phyloP scores from a whole-genome alignment of 2,888 invertebrate species.

The Drosophila conformis region DNA sequence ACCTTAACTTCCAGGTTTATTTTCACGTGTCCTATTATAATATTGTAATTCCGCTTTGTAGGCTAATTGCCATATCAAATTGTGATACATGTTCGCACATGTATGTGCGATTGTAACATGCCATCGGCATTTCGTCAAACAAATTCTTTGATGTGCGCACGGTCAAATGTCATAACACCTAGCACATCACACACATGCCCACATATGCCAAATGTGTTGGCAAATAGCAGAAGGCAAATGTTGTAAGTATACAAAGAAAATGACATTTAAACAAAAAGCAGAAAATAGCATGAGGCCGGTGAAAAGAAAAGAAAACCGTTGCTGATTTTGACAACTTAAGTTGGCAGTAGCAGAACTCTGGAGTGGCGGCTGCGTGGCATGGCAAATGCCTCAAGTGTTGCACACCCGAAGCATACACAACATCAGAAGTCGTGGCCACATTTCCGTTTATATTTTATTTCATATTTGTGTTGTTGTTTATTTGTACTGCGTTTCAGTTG shows the following conservation, averaged over 20 bases:
- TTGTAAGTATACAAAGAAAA: constrained; percentile 57
- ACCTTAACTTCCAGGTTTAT: neutral
- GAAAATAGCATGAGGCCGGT: constrained; percentile 48
- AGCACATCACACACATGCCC: constrained; percentile 2
- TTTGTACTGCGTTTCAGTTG: constrained; percentile 50
- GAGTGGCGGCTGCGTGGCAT: constrained; percentile 2
- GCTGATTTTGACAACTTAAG: constrained; percentile 79
- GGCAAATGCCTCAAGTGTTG: constrained; percentile 52
- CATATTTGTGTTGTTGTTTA: constrained; percentile 37
- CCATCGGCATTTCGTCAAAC: constrained; percentile 8
- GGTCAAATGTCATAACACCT: constrained; percentile 72
- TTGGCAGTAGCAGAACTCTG: constrained; percentile 41
- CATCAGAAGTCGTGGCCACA: constrained; percentile 39
- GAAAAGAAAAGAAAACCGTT: constrained; percentile 42
- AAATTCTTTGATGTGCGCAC: constrained; percentile 56
- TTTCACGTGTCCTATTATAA: neutral
- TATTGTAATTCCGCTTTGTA: neutral
- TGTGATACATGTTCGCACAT: neutral
- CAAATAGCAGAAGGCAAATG: constrained; percentile 19
- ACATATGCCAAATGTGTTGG: constrained; percentile 10
- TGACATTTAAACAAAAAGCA: constrained; percentile 63
- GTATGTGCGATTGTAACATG: constrained; percentile 26
- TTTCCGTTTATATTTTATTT: constrained; percentile 39
- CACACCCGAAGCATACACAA: constrained; percentile 25
- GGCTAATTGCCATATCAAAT: neutral